These are phyloP conservation scores for Oreochromis mossambicus DNA, from an alignment of 2,797 vertebrate genomes.

Conservation along the genomic window DNA sequence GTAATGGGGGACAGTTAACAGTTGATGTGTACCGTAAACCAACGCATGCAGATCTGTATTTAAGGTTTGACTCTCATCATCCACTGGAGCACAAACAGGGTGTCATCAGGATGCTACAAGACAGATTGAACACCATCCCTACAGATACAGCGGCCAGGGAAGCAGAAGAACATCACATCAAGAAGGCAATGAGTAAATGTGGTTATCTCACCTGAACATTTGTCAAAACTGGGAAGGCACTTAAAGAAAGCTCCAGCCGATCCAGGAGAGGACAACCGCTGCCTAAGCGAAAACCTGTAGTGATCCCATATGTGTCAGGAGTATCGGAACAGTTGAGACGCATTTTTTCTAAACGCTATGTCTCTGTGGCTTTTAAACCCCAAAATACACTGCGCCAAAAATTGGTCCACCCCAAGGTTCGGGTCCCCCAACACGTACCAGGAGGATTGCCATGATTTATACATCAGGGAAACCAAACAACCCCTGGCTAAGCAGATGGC, in stretches of 20 bases:
- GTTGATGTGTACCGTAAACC: not conserved
- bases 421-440: not conserved
- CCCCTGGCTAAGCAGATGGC: not conserved
- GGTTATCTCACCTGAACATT: accelerated
- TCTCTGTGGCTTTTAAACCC: not conserved
- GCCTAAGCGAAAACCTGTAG: not conserved
- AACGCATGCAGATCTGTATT: not conserved
- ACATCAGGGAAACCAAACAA: not conserved
- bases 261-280: not conserved
- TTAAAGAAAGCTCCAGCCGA: not conserved
- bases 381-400: not conserved
- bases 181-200: not conserved
- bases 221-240: not conserved
- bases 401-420: not conserved
- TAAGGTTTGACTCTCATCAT: not conserved
- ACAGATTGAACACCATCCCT: not conserved
- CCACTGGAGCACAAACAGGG: not conserved
- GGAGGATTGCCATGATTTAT: not conserved
- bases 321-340: not conserved
- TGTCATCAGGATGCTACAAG: not conserved
- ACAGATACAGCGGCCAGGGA: not conserved
- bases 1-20: not conserved
- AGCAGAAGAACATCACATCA: not conserved
- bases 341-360: not conserved
- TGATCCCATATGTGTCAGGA: not conserved